phyloP scores from a whole-genome alignment of 2,113 vertebrate genomes.

The Tupaia chinensis region DNA sequence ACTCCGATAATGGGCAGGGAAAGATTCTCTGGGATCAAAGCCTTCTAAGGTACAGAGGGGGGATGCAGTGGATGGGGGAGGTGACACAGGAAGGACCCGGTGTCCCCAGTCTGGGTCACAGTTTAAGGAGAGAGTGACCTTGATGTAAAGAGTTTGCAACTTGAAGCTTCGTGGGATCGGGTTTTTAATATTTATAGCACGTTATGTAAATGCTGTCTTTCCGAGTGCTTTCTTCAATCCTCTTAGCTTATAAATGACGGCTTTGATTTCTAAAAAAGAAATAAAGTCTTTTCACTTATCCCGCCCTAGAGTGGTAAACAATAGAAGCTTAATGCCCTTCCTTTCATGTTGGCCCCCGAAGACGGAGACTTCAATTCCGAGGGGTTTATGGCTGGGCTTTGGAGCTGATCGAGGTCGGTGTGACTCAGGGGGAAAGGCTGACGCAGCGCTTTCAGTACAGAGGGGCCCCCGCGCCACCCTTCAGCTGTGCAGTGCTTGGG shows the following conservation, averaged over 20 bases:
- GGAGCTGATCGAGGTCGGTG: constrained; percentile 80
- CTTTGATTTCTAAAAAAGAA: constrained; percentile 79
- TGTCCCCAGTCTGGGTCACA: constrained; percentile 27
- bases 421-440: constrained; percentile 48
- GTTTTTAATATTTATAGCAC: constrained; percentile 84
- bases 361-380: constrained; percentile 72
- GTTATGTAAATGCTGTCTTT: constrained; percentile 84
- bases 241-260: constrained; percentile 87
- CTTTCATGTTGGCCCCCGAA: constrained; percentile 79
- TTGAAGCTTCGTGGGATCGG: constrained; percentile 72
- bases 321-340: constrained; percentile 80
- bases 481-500: constrained; percentile 47
- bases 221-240: constrained; percentile 86
- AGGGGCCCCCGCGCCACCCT: constrained; percentile 61
- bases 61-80: not conserved
- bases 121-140: constrained; percentile 77
- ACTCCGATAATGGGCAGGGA: constrained; percentile 63
- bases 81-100: constrained; percentile 11
- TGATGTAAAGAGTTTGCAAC: constrained; percentile 73
- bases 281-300: constrained; percentile 85
- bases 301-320: constrained; percentile 83
- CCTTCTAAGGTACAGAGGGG: not conserved
- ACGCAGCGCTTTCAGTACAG: constrained; percentile 54
- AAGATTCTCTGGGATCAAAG: constrained; percentile 78
- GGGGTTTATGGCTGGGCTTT: constrained; percentile 78